These are phyloP conservation scores for Pedionomus torquatus DNA, from an alignment of 2,113 vertebrate species.

Conservation along the genomic window DNA sequence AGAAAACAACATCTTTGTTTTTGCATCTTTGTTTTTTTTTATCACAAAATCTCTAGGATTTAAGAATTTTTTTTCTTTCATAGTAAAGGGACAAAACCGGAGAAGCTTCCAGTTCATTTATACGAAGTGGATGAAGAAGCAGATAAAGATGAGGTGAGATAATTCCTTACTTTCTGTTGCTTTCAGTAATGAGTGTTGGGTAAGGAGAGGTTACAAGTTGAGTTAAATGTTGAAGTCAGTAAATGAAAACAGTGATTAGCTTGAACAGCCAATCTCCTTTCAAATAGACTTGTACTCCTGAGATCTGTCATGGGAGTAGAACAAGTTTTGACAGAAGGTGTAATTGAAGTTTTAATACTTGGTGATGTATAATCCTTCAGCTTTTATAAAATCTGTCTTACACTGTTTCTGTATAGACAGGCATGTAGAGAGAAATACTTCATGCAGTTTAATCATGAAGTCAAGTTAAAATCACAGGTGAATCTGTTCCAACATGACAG, in stretches of 20 bases:
- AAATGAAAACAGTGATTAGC: not conserved
- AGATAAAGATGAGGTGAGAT: constrained; percentile 96
- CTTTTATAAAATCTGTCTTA: not conserved
- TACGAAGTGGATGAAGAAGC: constrained; percentile 98
- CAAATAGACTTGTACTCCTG: not conserved
- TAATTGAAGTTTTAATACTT: not conserved
- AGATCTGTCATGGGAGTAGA: not conserved
- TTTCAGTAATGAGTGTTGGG: not conserved
- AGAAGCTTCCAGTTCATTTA: constrained; percentile 93
- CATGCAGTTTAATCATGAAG: not conserved
- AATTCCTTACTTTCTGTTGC: not conserved
- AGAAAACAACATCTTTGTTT: not conserved
- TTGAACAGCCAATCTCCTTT: not conserved
- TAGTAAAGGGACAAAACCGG: constrained; percentile 90
- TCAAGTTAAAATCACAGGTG: not conserved
- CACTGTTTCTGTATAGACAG: not conserved
- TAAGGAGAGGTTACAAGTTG: not conserved
- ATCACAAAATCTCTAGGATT: not conserved
- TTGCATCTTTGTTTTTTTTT: too few relatives aligned
- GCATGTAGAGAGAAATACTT: not conserved
- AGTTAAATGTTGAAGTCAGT: not conserved
- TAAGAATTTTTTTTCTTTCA: constrained; percentile 27
- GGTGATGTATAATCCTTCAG: not conserved
- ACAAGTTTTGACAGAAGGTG: not conserved
- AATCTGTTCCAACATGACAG: not conserved